A percentile compares a stretch with the other conserved stretches of the same genome.
These are phyloP conservation scores for Bhutanitis thaidina DNA, from an alignment of 2,888 invertebrate species.

Conservation along the genomic window DNA sequence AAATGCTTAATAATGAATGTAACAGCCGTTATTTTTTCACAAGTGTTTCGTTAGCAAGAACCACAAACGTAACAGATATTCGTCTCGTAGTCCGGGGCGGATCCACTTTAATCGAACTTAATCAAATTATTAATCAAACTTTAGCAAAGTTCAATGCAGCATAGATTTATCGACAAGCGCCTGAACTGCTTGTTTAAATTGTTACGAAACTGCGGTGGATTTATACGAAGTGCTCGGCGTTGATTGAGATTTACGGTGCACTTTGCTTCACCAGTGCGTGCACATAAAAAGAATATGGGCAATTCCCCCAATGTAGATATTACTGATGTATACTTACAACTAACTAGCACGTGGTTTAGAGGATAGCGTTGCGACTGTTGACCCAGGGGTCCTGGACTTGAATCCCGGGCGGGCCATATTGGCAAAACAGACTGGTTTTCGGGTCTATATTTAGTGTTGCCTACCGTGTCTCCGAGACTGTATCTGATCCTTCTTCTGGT, in stretches of 20 bases:
- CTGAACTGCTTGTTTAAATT: conserved; percentile 3
- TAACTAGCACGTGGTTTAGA: too few species aligned
- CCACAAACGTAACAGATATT: background rate
- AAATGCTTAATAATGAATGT: too few species aligned
- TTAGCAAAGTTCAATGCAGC: conserved; percentile 3
- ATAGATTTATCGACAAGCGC: conserved; percentile 5
- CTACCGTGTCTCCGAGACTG: too few species aligned
- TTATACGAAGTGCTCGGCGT: conserved; percentile 2
- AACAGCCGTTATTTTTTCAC: too few species aligned
- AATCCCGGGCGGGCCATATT: too few species aligned
- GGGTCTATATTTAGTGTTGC: too few species aligned
- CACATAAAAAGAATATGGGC: conserved; percentile 5
- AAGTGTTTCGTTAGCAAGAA: too few species aligned
- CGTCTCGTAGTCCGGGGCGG: background rate
- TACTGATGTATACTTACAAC: too few species aligned
- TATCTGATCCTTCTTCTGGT: too few species aligned
- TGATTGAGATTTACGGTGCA: conserved; percentile 14
- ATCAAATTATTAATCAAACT: conserved; percentile 16
- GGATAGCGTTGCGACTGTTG: too few species aligned
- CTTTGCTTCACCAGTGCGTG: background rate
- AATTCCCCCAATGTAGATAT: background rate
- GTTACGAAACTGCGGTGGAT: conserved; percentile 2
- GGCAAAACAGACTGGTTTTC: too few species aligned
- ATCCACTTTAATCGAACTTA: conserved; percentile 10
- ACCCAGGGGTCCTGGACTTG: too few species aligned